Evolutionary conservation across 2,888 invertebrate genomes (phyloP).

Genomic region (Drosophila dives): DNA sequence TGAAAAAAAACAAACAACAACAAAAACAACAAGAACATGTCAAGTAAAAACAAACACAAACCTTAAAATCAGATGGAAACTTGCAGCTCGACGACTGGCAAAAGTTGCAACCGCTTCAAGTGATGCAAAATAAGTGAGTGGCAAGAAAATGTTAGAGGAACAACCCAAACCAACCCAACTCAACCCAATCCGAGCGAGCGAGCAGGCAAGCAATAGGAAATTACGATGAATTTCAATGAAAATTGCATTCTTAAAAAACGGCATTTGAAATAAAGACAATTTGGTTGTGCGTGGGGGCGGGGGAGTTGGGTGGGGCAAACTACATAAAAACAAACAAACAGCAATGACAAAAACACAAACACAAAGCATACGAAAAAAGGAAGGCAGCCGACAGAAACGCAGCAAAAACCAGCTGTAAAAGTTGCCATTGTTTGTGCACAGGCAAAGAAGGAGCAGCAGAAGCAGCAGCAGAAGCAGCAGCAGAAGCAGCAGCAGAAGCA

Average conservation of each 20-base stretch:
- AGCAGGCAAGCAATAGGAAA: conserved; percentile 22
- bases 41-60: conserved; percentile 18
- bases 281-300: conserved; percentile 39
- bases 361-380: conserved; percentile 27
- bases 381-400: conserved; percentile 1
- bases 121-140: conserved; percentile 44
- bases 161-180: background rate
- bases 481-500: conserved; percentile 31
- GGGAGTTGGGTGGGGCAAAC: conserved; percentile 8
- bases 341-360: conserved; percentile 41
- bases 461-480: conserved; percentile 7
- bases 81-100: conserved; percentile 20
- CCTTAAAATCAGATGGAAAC: conserved; percentile 23
- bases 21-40: conserved; percentile 20
- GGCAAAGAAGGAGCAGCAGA: conserved; percentile 9
- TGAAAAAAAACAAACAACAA: conserved; percentile 22
- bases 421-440: conserved; percentile 67
- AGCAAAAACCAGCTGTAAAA: conserved; percentile 67
- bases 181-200: background rate
- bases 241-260: conserved; percentile 74
- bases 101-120: conserved; percentile 51
- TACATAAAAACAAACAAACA: conserved; percentile 41
- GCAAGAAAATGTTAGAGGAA: conserved; percentile 7
- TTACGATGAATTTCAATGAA: conserved; percentile 78
- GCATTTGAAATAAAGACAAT: conserved; percentile 72